Conservation (phyloP, 1,140 invertebrate species). For the Drosophila kepulauana region DNA sequence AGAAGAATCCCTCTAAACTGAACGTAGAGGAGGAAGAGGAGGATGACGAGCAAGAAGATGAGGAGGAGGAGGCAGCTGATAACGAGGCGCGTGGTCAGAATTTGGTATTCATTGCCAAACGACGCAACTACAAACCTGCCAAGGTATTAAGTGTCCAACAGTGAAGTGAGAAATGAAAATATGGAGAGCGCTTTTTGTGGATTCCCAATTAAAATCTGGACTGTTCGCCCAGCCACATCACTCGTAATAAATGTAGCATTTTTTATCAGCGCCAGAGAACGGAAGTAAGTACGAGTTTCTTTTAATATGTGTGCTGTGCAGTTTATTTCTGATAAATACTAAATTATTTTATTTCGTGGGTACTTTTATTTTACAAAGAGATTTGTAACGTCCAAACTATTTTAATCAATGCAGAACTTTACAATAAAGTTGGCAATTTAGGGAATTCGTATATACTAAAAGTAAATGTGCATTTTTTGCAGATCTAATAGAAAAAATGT, state of each 20-base stretch:
- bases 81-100: constrained; percentile 62
- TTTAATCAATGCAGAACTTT: no score
- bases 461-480: no score
- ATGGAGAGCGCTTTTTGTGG: no score
- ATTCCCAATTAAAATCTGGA: no score
- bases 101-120: constrained; percentile 69
- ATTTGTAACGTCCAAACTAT: no score
- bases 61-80: constrained; percentile 12
- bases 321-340: background rate
- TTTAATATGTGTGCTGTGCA: no score
- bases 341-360: background rate
- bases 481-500: no score
- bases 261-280: background rate
- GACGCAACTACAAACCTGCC: constrained; percentile 16
- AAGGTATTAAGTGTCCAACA: background rate
- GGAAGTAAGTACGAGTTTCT: background rate
- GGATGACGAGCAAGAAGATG: constrained; percentile 36
- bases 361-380: background rate
- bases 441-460: no score
- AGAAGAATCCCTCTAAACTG: background rate
- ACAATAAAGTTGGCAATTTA: no score
- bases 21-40: constrained; percentile 25
- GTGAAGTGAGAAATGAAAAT: no score
- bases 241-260: background rate
- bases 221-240: no score